These are phyloP conservation scores for Gymnogyps californianus DNA, from an alignment of 2,113 vertebrate genomes.

Conservation along the genomic window DNA sequence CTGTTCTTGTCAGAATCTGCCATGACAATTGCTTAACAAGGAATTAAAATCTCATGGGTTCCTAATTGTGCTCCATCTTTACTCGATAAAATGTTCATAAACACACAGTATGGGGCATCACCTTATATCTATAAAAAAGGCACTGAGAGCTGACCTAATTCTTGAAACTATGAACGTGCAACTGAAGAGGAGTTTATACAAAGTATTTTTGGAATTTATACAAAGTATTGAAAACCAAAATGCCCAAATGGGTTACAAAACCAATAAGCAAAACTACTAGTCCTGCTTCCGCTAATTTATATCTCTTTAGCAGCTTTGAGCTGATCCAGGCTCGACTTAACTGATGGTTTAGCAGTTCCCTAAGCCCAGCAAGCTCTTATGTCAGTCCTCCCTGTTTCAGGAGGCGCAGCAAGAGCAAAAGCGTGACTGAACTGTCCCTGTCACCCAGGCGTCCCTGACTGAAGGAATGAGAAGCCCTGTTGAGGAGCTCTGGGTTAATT, in stretches of 20 bases:
- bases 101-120: background rate
- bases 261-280: background rate
- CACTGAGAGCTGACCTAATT: background rate
- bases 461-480: background rate
- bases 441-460: background rate
- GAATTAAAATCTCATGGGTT: background rate
- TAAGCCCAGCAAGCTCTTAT: background rate
- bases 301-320: background rate
- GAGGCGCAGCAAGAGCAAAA: background rate
- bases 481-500: background rate
- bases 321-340: background rate
- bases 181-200: background rate
- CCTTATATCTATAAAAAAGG: background rate
- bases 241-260: background rate
- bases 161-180: background rate
- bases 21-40: background rate
- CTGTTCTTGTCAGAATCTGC: conserved; percentile 33
- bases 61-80: background rate
- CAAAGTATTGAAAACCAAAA: background rate
- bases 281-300: background rate
- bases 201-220: background rate
- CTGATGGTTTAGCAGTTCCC: background rate
- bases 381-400: background rate
- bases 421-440: background rate
- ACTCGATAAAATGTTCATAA: background rate